phyloP scores from a whole-genome alignment of 2,797 vertebrate genomes.

The Rhinophrynus dorsalis region DNA sequence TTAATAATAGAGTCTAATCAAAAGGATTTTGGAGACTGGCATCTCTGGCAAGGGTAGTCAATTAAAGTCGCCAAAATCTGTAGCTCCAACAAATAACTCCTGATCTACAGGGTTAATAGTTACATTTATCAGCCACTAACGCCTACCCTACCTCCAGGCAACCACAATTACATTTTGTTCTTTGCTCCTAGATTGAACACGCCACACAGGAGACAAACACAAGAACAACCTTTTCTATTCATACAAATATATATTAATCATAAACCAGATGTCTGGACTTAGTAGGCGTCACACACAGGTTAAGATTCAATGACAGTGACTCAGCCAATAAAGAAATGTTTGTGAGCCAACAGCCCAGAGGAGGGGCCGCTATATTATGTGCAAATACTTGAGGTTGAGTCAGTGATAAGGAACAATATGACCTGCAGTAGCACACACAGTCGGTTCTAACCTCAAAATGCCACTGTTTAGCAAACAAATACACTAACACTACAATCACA shows the following conservation, averaged over 20 bases:
- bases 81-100: too few species aligned
- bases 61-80: too few species aligned
- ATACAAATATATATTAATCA: constrained; percentile 29
- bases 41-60: too few species aligned
- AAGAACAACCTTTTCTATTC: background rate
- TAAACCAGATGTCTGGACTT: constrained; percentile 52
- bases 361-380: background rate
- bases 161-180: too few species aligned
- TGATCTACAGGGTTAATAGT: too few species aligned
- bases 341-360: background rate
- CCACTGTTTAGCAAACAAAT: constrained; percentile 5
- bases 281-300: constrained; percentile 51
- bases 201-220: background rate
- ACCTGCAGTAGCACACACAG: constrained; percentile 8
- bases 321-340: constrained; percentile 40
- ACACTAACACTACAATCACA: background rate
- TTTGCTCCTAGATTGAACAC: too few species aligned
- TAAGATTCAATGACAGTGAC: constrained; percentile 56
- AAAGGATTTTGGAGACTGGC: too few species aligned
- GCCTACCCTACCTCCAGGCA: too few species aligned
- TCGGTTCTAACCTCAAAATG: background rate
- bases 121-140: too few species aligned
- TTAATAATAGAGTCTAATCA: too few species aligned
- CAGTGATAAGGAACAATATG: constrained; percentile 4
- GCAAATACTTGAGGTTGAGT: constrained; percentile 18